Percentiles rank a stretch among this genome's conserved stretches.
phyloP scores from a whole-genome alignment of 2,888 invertebrate species.

The Cactoblastis cactorum region DNA sequence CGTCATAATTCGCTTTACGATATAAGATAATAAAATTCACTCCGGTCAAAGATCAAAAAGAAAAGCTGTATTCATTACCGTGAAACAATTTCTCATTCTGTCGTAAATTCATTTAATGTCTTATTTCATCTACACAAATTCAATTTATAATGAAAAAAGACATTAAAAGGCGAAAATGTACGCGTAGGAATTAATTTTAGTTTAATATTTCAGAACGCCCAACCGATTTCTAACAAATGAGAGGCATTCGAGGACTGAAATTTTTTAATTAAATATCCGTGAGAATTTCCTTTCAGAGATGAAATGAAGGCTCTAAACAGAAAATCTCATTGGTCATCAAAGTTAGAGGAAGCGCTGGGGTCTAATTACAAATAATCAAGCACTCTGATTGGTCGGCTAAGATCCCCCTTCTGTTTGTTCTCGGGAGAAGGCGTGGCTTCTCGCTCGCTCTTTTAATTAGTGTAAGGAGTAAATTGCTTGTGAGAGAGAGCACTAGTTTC shows the following conservation, averaged over 20 bases:
- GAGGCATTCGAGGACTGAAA: slow-evolving; percentile 39
- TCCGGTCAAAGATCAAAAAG: slow-evolving; percentile 3
- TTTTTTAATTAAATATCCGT: slow-evolving; percentile 58
- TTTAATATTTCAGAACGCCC: slow-evolving; percentile 39
- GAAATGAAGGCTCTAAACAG: slow-evolving; percentile 59
- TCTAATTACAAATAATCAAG: slow-evolving; percentile 81
- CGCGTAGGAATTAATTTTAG: slow-evolving; percentile 29
- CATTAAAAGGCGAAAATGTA: background rate
- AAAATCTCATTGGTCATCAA: slow-evolving; percentile 75
- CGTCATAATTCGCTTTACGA: slow-evolving; percentile 1
- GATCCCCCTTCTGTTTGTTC: slow-evolving; percentile 75
- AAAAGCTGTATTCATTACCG: slow-evolving; percentile 7
- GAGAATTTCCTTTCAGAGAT: slow-evolving; percentile 47
- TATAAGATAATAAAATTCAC: slow-evolving; percentile 8
- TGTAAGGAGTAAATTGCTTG: slow-evolving; percentile 79
- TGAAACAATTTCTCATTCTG: background rate
- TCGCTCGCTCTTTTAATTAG: slow-evolving; percentile 79
- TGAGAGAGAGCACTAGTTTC: slow-evolving; percentile 72
- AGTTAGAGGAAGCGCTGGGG: slow-evolving; percentile 64
- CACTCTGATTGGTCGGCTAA: slow-evolving; percentile 60
- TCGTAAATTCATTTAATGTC: background rate
- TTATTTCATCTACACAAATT: slow-evolving; percentile 1
- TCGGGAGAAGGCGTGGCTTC: slow-evolving; percentile 66
- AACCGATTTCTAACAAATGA: slow-evolving; percentile 57
- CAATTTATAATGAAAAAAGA: background rate